phyloP scores from a whole-genome alignment of 2,888 invertebrate genomes.

The Ormyrus rosae region DNA sequence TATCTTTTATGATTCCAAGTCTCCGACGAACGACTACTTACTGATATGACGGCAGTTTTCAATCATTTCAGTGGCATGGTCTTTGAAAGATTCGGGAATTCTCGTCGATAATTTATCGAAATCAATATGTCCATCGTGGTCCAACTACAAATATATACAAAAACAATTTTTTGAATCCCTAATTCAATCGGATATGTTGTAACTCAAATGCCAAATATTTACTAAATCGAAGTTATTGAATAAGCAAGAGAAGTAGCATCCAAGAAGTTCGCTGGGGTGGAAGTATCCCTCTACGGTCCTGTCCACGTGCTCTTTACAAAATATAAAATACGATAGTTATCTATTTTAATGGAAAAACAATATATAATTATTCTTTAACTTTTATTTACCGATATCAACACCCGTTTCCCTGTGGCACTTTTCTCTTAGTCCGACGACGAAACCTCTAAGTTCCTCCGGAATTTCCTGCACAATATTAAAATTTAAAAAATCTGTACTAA shows the following conservation, averaged over 20 bases:
- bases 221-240: conserved; percentile 52
- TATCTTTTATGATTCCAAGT: background rate
- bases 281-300: conserved; percentile 55
- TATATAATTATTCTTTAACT: background rate
- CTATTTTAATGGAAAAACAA: background rate
- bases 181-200: background rate
- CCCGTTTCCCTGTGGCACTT: conserved; percentile 54
- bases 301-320: conserved; percentile 59
- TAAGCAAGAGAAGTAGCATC: conserved; percentile 55
- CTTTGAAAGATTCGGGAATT: conserved; percentile 44
- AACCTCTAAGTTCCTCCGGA: conserved; percentile 27
- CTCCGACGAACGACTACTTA: conserved; percentile 6
- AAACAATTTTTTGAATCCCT: background rate
- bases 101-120: conserved; percentile 28
- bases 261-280: conserved; percentile 53
- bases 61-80: conserved; percentile 51
- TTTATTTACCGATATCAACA: conserved; percentile 50
- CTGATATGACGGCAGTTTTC: conserved; percentile 43
- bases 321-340: background rate
- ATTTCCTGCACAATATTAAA: conserved; percentile 30
- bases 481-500: no score
- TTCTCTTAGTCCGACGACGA: conserved; percentile 40
- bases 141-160: conserved; percentile 35
- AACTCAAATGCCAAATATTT: background rate
- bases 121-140: conserved; percentile 49